These are phyloP conservation scores for Neosalanx taihuensis DNA, from an alignment of 2,797 vertebrate species.

Conservation along the genomic window DNA sequence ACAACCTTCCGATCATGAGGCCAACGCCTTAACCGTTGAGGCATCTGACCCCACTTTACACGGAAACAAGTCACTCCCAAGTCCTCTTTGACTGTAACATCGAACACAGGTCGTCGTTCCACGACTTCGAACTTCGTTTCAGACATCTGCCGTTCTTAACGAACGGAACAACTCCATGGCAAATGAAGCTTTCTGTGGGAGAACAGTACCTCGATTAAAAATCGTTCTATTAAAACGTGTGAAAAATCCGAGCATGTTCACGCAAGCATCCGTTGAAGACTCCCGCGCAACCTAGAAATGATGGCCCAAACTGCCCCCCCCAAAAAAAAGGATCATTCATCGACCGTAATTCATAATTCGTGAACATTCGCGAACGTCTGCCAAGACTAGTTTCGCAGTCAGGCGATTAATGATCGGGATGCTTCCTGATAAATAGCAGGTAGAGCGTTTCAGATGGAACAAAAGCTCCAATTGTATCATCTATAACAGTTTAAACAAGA, in stretches of 20 bases:
- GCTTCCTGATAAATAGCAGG: too few relatives aligned
- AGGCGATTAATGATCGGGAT: too few relatives aligned
- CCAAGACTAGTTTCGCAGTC: too few relatives aligned
- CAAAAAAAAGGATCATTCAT: too few relatives aligned
- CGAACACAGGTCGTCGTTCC: background rate
- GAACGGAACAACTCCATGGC: background rate
- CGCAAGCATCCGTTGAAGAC: background rate
- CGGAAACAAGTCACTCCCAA: background rate
- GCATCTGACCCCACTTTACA: too few relatives aligned
- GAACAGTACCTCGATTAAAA: background rate
- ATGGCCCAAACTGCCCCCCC: background rate
- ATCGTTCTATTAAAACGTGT: background rate
- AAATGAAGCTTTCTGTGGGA: background rate
- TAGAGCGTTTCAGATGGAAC: too few relatives aligned
- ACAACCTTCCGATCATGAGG: too few relatives aligned
- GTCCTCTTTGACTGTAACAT: background rate
- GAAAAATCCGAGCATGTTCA: background rate
- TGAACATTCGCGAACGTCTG: too few relatives aligned
- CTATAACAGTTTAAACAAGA: too few relatives aligned
- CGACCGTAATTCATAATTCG: too few relatives aligned
- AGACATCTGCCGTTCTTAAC: background rate
- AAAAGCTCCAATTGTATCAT: too few relatives aligned
- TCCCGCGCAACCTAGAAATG: background rate
- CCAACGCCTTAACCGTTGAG: too few relatives aligned
- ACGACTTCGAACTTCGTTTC: background rate